These are phyloP conservation scores for Balanococcus diminutus DNA, from an alignment of 2,888 invertebrate genomes.

Conservation along the genomic window DNA sequence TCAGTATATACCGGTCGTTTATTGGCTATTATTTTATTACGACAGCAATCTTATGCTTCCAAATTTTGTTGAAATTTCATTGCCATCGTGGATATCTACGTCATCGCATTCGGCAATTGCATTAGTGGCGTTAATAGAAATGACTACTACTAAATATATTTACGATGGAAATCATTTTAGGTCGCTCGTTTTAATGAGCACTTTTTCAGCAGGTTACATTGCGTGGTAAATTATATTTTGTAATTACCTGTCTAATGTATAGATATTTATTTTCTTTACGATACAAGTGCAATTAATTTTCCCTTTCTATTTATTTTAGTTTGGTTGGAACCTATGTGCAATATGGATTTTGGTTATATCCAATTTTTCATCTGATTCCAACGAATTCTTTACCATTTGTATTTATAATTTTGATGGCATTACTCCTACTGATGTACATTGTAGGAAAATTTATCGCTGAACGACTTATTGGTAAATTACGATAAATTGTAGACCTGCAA, in stretches of 20 bases:
- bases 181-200: not conserved
- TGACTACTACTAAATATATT: not conserved
- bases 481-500: too few relatives aligned
- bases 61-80: conserved; percentile 11
- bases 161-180: not conserved
- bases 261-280: too few relatives aligned
- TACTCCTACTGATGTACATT: not conserved
- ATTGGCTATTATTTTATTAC: not conserved
- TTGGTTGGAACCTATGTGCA: not conserved
- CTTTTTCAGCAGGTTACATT: not conserved
- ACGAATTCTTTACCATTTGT: not conserved
- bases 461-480: not conserved
- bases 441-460: not conserved
- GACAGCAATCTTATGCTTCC: not conserved
- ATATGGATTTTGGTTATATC: conserved; percentile 13
- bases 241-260: not conserved
- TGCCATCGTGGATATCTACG: not conserved
- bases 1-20: not conserved
- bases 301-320: not conserved
- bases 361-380: not conserved
- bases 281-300: too few relatives aligned
- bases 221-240: not conserved
- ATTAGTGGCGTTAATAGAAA: not conserved
- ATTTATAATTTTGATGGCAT: not conserved
- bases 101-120: not conserved